Evolutionary conservation across 2,113 vertebrate species (phyloP).

Genomic region (Dissostichus mawsoni): DNA sequence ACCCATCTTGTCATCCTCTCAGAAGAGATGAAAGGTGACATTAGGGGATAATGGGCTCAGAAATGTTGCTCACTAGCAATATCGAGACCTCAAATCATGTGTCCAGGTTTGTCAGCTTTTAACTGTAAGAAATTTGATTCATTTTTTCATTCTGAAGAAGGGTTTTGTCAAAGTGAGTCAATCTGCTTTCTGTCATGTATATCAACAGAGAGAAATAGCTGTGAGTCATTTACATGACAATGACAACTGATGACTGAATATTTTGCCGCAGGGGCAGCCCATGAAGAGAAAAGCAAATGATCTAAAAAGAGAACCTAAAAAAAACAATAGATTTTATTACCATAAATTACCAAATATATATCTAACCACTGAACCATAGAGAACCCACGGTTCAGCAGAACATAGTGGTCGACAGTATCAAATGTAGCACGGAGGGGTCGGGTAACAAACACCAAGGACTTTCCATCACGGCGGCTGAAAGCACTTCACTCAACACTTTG

Average conservation of each 20-base stretch:
- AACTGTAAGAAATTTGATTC: constrained; percentile 12
- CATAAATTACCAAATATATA: constrained; percentile 41
- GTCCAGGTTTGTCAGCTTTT: constrained; percentile 14
- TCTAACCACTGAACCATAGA: not conserved
- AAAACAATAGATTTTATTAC: constrained; percentile 26
- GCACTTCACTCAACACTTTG: constrained; percentile 26
- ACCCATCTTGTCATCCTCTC: constrained; percentile 14
- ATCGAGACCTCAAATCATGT: constrained; percentile 22
- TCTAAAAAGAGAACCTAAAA: constrained; percentile 32
- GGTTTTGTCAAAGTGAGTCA: constrained; percentile 6
- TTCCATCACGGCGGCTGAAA: constrained; percentile 17
- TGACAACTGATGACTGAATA: constrained; percentile 24
- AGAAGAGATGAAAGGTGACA: constrained; percentile 22
- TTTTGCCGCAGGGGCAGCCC: constrained; percentile 23
- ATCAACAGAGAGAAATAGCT: constrained; percentile 29
- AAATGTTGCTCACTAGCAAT: constrained; percentile 9
- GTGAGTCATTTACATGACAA: constrained; percentile 46
- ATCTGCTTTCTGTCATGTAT: constrained; percentile 20
- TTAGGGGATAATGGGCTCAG: constrained; percentile 16
- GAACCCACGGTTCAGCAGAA: constrained; percentile 12
- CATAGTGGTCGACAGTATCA: constrained; percentile 1
- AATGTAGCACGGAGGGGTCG: not conserved
- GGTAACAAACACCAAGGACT: constrained; percentile 17
- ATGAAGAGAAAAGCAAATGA: constrained; percentile 29
- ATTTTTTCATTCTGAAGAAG: not conserved